Base-by-base conservation (phyloP, 2,888 invertebrate genomes). In the Cosmorhoe ocellata region DNA sequence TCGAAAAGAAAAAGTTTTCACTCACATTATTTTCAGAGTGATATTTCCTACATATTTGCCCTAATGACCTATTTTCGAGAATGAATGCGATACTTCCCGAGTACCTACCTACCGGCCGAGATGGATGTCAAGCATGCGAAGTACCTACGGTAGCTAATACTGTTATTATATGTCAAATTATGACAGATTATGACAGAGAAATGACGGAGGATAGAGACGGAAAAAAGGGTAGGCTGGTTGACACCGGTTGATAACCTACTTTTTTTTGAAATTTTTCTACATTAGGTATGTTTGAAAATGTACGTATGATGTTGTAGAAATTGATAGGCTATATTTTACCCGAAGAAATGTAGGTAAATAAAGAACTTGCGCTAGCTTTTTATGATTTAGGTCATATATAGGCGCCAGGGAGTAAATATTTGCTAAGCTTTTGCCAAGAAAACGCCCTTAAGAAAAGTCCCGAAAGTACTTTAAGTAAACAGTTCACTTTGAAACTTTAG, bases 81-180 rank as follows among this genome's bases (percentile, higher is more conserved):
- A 33, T 42, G 42, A 42, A 42, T 42, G n/a, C n/a, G 14, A 10
- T 14, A 33, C 27, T 12, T 24, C 22, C 14, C 14, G 14, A 27
- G 26, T 26, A 3, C n/a, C 13, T 18, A n/a, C n/a, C n/a, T n/a
- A n/a, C n/a, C n/a, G n/a, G n/a, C n/a, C n/a, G n/a, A n/a, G n/a
- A n/a, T n/a, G 10, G n/a, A 4, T 7, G 33, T 9, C 13, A 41
- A 33, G 42, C 14, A 45, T 44, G 31, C 37, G 44, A 24, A 44
- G 12, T 34, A 22, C 9, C 3, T 18, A 18, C n/a, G n/a, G 18
- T 22, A 22, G 10, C 7, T 24, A 36, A 32, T 31, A 18, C 22
- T 40, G 31, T 41, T 30, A n/a, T n/a, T n/a, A n/a, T n/a, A 24
- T 41, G 30, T 30, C 30, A 18, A 26, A 40, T n/a, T n/a, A n/a